Evolutionary conservation across 2,113 vertebrate species (phyloP).

Genomic region (Chaetorhynchus papuensis): DNA sequence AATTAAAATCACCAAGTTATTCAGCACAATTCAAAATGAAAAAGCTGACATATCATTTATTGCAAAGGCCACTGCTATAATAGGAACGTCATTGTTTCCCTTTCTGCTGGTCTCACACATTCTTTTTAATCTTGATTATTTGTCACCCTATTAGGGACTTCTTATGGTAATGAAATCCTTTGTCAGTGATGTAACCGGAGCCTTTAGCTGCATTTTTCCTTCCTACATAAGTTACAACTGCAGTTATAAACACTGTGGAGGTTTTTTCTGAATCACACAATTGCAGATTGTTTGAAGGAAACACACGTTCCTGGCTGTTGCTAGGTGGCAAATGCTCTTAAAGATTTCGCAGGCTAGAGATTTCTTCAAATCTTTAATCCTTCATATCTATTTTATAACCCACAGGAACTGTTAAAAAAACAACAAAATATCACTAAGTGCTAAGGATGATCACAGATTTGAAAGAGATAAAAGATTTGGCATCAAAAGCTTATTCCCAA

Average conservation of each 20-base stretch:
- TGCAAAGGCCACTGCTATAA: constrained; percentile 53
- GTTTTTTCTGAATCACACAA: constrained; percentile 60
- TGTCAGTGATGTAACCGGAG: constrained; percentile 37
- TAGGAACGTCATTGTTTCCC: constrained; percentile 54
- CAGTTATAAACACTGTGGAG: constrained; percentile 29
- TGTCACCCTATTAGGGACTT: constrained; percentile 37
- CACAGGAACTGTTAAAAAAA: background rate
- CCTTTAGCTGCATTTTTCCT: constrained; percentile 32
- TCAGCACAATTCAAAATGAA: constrained; percentile 58
- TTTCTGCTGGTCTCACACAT: constrained; percentile 65
- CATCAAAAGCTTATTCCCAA: background rate
- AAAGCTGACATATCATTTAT: constrained; percentile 65
- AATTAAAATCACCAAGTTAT: constrained; percentile 62
- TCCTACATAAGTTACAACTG: constrained; percentile 48
- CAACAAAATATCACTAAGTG: background rate
- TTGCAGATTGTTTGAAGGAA: constrained; percentile 56
- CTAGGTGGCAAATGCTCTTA: constrained; percentile 66
- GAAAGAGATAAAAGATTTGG: background rate
- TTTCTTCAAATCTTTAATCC: constrained; percentile 31
- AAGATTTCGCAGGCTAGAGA: constrained; percentile 51
- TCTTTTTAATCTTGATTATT: constrained; percentile 65
- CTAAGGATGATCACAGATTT: background rate
- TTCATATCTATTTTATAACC: constrained; percentile 27
- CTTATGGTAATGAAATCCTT: constrained; percentile 62
- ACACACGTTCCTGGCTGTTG: constrained; percentile 37